Conservation (phyloP, 2,888 invertebrate genomes). For the Agrilus cyanescens region DNA sequence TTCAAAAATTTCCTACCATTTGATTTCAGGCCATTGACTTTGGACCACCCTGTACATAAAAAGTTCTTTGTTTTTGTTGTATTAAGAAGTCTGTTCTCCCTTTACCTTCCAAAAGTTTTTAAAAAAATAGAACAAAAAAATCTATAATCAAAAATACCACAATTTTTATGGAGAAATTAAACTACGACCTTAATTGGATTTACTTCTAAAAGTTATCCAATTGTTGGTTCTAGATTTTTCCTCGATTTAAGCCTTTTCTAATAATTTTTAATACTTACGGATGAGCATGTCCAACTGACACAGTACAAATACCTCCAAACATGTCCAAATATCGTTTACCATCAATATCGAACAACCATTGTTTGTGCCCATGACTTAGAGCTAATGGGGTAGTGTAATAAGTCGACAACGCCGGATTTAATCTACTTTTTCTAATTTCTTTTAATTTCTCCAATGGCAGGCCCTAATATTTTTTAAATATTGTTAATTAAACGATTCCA, state of each 20-base stretch:
- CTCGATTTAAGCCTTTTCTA: no score
- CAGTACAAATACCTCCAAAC: constrained; percentile 94
- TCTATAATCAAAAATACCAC: background rate
- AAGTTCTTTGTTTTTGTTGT: no score
- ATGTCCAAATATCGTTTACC: constrained; percentile 87
- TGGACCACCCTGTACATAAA: no score
- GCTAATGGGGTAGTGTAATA: constrained; percentile 76
- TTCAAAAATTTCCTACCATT: no score
- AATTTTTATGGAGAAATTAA: no score
- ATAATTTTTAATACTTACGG: constrained; percentile 56
- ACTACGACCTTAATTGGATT: no score
- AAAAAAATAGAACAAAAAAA: background rate
- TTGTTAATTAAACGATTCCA: no score
- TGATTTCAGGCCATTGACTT: no score
- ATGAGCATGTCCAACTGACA: constrained; percentile 95
- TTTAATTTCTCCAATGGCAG: constrained; percentile 47
- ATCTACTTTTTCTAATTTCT: constrained; percentile 45
- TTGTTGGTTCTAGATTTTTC: no score
- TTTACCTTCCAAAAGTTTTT: no score
- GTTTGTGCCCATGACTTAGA: constrained; percentile 77
- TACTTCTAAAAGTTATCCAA: no score
- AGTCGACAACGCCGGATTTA: constrained; percentile 60
- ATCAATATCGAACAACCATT: constrained; percentile 81
- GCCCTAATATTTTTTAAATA: constrained; percentile 37
- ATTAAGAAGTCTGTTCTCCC: no score